Evolutionary conservation across 2,797 vertebrate genomes (phyloP), one percentile per base, ranked within the genome.

Genomic region (Rhadinocentrus ornatus): DNA sequence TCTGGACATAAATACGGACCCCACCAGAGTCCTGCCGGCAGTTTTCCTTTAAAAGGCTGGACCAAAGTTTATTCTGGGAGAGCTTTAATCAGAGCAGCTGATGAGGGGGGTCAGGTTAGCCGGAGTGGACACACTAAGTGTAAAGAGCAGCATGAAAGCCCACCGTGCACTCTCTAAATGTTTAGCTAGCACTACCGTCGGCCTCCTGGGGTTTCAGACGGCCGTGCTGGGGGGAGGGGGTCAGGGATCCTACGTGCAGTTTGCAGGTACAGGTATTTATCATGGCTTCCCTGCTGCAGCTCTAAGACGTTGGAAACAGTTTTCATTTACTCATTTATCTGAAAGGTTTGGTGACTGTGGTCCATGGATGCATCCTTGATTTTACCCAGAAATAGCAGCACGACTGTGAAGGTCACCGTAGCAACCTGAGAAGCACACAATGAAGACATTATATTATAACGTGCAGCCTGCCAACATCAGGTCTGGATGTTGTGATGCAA

Each of bases 331-430:
- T 31, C 29, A 6, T 31, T 31, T 74, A 79, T 86, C 70, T 70
- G 32, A 48, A 64, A 78, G 73, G 48, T 69, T 83, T 64, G 73
- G 87, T 62, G 39, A 66, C 77, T 41, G 62, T 3, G 44, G 67
- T 70, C 48, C 57, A 62, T 50, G 66, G 78, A 75, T 76, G 69
- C 32, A 10, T 82, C 81, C 70, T 73, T 81, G 71, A 76, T 80
- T 71, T 66, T 77, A 62, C 71, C 63, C 80, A 78, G 70, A 72
- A 79, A 60, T 52, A 73, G 69, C 66, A 81, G 82, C 82, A 82
- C 58, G 27, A 15, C 83, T 77, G 60, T 75, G 75, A 75, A 86
- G 74, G 83, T 78, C 71, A 31, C 29, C 4, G 29, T 5, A 55
- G 29, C 64, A 71, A 71, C 77, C 57, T 52, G n/a, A 71, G 34